Base-by-base conservation (phyloP, 1,140 invertebrate genomes). In the Hypsibius dujardini region DNA sequence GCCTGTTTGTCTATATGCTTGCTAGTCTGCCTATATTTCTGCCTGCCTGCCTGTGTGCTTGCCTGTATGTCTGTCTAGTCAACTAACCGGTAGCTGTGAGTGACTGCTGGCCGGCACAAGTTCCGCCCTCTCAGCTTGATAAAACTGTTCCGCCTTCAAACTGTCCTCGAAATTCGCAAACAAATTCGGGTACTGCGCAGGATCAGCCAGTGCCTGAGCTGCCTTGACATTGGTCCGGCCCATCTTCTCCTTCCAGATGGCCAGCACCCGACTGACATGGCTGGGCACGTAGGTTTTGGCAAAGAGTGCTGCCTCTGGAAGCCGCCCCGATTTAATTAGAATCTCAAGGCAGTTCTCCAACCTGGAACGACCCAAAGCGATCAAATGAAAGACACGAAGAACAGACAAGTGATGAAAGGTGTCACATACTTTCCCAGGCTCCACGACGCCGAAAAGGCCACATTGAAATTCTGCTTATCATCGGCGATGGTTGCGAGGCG, bases 231-330 rank as follows among this genome's bases (percentile, higher is more conserved):
- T 90, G 0, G 85, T 84, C 73, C 85, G 83, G 0, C 84, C 83
- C 0, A 89, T 78, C 72, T 72, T 76, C 69, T 77, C 78, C 73
- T 88, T 87, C 92, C 92, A 95, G 3, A 90, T 76, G 73, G 85
- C 84, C 0, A 95, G 86, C n/a, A 93, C 84, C 42, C 85, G 74
- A 59, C n/a, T 59, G 73, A 94, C 87, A 80, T 92, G 86, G 78
- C 89, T 91, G 1, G 95, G 95, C 73, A 93, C 82, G 80, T 98
- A 98, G 0, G 95, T 91, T 75, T 90, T 85, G 40, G 90, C 89
- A 83, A 97, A 97, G 81, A 97, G 95, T 2, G 94, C 92, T 46
- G 94, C 94, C 80, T 97, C 92, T 0, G 96, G 92, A 59, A 98
- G 82, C 62, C 93, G 85, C 72, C 90, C 86, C 2, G 90, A 90